Conservation (phyloP, 2,113 vertebrate species). For the Myotis brandtii region DNA sequence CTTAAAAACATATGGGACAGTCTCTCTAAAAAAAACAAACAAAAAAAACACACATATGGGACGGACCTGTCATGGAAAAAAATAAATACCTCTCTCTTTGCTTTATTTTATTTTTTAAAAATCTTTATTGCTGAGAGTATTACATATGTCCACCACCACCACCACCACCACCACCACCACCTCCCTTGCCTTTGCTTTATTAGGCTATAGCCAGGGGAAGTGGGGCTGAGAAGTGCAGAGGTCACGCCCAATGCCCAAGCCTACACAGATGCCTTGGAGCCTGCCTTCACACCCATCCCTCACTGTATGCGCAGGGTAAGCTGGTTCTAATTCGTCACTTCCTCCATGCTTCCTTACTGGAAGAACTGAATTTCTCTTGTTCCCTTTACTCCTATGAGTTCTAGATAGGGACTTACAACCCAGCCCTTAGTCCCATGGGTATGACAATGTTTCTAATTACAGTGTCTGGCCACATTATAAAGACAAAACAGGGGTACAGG, state of each 20-base stretch:
- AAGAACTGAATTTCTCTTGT: background rate
- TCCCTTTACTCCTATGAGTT: background rate
- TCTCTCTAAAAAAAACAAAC: too few relatives aligned
- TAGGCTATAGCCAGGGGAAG: background rate
- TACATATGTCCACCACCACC: too few relatives aligned
- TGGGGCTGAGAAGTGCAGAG: background rate
- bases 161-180: too few relatives aligned
- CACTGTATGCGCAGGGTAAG: background rate
- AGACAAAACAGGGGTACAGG: background rate
- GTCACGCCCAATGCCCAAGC: background rate
- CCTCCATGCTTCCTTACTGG: background rate
- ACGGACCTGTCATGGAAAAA: background rate
- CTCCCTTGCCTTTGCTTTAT: background rate
- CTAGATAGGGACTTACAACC: background rate
- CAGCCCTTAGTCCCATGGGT: background rate
- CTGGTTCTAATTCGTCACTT: background rate
- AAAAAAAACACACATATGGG: background rate
- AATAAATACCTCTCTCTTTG: background rate
- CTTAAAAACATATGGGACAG: background rate
- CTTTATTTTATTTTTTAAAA: background rate
- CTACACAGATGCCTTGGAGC: background rate
- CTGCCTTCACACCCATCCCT: background rate
- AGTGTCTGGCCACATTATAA: background rate
- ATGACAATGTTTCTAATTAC: background rate
- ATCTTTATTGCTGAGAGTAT: too few relatives aligned